phyloP scores from a whole-genome alignment of 2,113 vertebrate genomes.

The Brienomyrus brachyistius region DNA sequence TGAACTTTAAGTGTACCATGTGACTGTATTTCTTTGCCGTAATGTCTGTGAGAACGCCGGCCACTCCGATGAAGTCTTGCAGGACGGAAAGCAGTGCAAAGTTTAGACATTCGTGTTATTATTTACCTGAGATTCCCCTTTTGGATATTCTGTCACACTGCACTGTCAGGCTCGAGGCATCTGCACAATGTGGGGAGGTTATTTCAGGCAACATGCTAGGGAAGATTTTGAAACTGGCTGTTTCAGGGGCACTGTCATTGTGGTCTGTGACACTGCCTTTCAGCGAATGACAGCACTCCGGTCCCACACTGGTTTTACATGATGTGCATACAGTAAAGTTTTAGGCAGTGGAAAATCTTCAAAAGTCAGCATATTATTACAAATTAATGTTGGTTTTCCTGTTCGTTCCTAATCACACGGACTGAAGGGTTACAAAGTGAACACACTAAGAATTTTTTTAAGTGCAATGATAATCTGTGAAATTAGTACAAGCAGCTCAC shows the following conservation, averaged over 20 bases:
- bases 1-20: background rate
- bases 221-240: background rate
- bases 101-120: slow-evolving; percentile 18
- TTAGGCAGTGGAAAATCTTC: background rate
- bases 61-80: background rate
- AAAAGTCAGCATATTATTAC: background rate
- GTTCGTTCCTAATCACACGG: background rate
- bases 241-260: background rate
- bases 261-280: background rate
- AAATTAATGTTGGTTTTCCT: background rate
- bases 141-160: slow-evolving; percentile 24
- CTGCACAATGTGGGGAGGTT: background rate
- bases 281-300: background rate
- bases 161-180: slow-evolving; percentile 31
- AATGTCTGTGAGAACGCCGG: background rate
- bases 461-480: background rate
- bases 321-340: background rate
- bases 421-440: background rate
- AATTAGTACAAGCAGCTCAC: background rate
- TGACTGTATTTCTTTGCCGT: background rate
- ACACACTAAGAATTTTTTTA: background rate
- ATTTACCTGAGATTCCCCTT: slow-evolving; percentile 15
- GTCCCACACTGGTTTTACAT: background rate
- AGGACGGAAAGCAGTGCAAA: background rate
- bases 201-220: background rate